These are phyloP conservation scores for Pagrus major DNA, from an alignment of 2,113 vertebrate species.

Conservation along the genomic window DNA sequence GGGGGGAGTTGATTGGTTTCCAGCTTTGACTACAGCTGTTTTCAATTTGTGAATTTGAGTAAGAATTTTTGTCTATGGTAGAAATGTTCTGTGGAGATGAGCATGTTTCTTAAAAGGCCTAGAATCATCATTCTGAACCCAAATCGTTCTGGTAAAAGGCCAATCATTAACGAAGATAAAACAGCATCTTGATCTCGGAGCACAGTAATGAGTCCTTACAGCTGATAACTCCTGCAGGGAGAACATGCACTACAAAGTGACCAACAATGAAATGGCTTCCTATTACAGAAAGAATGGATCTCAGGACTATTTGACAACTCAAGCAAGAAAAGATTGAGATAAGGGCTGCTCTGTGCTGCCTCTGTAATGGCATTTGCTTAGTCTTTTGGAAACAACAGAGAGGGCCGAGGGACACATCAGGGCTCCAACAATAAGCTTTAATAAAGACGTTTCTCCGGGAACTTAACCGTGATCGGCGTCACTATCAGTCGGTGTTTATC, in stretches of 20 bases:
- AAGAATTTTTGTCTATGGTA: neutral
- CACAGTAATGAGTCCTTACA: conserved; percentile 45
- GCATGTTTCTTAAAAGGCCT: neutral
- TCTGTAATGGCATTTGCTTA: conserved; percentile 80
- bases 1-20: neutral
- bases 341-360: conserved; percentile 76
- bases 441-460: conserved; percentile 70
- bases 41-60: conserved; percentile 8
- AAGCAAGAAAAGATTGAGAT: conserved; percentile 83
- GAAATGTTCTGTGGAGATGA: neutral
- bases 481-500: conserved; percentile 77
- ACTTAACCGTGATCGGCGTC: conserved; percentile 67
- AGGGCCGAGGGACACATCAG: conserved; percentile 53
- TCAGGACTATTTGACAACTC: conserved; percentile 78
- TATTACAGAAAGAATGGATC: conserved; percentile 63
- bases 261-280: conserved; percentile 37
- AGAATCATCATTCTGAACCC: neutral
- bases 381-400: conserved; percentile 81
- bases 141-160: conserved; percentile 39
- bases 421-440: conserved; percentile 68
- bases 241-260: conserved; percentile 36
- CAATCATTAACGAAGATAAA: conserved; percentile 57
- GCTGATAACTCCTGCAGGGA: conserved; percentile 35
- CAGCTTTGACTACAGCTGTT: conserved; percentile 11
- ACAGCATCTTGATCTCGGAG: conserved; percentile 56